Conservation (phyloP, 2,113 vertebrate genomes). For the Melanerpes aurifrons region DNA sequence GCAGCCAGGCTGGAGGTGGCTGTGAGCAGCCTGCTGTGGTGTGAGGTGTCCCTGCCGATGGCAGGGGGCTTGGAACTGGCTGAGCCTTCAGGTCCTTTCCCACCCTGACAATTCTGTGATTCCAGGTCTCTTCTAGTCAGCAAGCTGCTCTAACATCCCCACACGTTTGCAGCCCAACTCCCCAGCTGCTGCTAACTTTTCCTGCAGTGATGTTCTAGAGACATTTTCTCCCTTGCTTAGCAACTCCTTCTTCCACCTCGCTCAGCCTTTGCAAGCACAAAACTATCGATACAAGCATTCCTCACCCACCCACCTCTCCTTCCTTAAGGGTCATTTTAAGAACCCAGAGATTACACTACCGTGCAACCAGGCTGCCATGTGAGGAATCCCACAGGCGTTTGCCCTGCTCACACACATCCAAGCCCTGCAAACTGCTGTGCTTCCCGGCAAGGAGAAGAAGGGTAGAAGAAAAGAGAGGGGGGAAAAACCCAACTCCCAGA, state of each 20-base stretch:
- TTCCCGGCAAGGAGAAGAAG: background rate
- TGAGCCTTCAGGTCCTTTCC: no score
- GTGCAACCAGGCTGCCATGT: fast-evolving
- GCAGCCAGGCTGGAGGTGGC: no score
- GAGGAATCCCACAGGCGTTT: background rate
- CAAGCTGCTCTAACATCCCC: fast-evolving
- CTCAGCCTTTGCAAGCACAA: background rate
- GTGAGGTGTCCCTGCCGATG: no score
- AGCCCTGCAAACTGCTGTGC: background rate
- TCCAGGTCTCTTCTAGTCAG: fast-evolving
- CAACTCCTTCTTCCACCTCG: background rate
- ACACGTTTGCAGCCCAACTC: fast-evolving
- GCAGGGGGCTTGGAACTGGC: no score
- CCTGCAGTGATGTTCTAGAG: background rate
- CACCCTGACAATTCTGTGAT: no score
- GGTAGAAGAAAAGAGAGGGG: no score
- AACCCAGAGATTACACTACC: background rate
- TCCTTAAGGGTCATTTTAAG: background rate
- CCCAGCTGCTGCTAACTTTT: fast-evolving
- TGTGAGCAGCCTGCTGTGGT: no score
- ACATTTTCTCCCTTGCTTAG: background rate
- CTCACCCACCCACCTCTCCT: background rate
- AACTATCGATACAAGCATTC: background rate
- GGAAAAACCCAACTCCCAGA: background rate
- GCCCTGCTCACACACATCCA: background rate